Base-by-base conservation (phyloP, 2,888 invertebrate genomes). In the Netelia melanura region DNA sequence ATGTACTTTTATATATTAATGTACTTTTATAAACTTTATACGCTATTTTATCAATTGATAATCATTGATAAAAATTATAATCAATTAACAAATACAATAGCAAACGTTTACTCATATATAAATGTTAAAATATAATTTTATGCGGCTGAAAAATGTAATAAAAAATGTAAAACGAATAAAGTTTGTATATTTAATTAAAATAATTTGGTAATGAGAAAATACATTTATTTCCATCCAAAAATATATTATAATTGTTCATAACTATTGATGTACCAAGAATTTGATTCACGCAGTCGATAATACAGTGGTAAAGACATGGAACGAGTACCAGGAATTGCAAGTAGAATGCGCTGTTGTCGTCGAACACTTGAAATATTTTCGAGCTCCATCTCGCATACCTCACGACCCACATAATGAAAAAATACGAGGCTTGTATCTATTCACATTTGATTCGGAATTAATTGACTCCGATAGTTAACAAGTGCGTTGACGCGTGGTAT, bases 401-500 rank as follows among this genome's bases (percentile, higher is more conserved):
- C 79, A 21, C 58, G 79, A 80, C 72, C 72, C 43, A 72, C 58
- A 65, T 61, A 43, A 17, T 14, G n/a, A 43, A n/a, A 38, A 14
- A 65, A 23, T 14, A 62, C 72, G 25, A 80, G 54, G 58, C 58
- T 54, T 56, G 43, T 56, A 25, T 72, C 72, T 56, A 64, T 21
- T 72, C 48, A 64, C 30, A 72, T 56, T 71, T 64, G 23, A 64
- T 64, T 64, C 71, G 43, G 21, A 56, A 58, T 72, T 65, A 80
- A 80, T 80, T 56, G 44, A 43, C 79, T 65, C 71, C 65, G 65
- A 80, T 56, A 71, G 72, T 80, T 21, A 58, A n/a, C 71, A 43
- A 43, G 17, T 43, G 79, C 72, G 71, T 80, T 23, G 79, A 65
- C 17, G 58, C 75, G 75, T 77, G 67, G 25, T 70, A 74, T 74